These are phyloP conservation scores for Malurus splendens DNA, from an alignment of 2,797 vertebrate species.

Conservation along the genomic window DNA sequence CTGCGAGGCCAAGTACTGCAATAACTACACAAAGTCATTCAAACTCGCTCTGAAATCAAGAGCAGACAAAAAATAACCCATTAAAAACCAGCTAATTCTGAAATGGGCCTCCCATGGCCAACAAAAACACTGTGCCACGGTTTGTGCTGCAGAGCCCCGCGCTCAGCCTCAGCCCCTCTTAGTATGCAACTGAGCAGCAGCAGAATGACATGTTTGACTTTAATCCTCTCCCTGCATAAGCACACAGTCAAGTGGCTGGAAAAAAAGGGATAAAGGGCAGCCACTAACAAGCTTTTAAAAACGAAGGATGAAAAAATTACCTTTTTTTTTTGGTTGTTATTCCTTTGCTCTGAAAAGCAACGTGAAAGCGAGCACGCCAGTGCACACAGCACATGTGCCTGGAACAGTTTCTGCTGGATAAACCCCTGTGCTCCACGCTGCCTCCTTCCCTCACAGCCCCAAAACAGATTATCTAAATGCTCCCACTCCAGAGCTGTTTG, in stretches of 20 bases:
- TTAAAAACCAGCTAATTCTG: neutral
- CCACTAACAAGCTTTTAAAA: neutral
- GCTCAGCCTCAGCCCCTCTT: neutral
- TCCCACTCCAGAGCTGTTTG: neutral
- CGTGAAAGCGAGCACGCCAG: neutral
- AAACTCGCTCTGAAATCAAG: neutral
- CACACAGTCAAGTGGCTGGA: neutral
- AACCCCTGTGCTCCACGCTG: neutral
- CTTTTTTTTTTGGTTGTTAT: neutral
- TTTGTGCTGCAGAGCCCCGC: neutral
- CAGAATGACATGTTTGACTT: neutral
- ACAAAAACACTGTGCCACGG: neutral
- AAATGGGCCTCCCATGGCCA: neutral
- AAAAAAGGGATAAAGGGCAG: neutral
- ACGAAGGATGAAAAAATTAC: neutral
- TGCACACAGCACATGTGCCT: neutral
- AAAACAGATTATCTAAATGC: neutral
- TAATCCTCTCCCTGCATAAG: neutral
- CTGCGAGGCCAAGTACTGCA: neutral
- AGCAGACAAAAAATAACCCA: neutral
- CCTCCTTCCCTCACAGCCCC: neutral
- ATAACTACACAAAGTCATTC: neutral
- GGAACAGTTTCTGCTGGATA: neutral
- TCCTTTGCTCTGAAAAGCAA: neutral
- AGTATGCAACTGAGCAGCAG: neutral